Conservation (phyloP, 2,113 vertebrate genomes). For the Cochlearius cochlearius region DNA sequence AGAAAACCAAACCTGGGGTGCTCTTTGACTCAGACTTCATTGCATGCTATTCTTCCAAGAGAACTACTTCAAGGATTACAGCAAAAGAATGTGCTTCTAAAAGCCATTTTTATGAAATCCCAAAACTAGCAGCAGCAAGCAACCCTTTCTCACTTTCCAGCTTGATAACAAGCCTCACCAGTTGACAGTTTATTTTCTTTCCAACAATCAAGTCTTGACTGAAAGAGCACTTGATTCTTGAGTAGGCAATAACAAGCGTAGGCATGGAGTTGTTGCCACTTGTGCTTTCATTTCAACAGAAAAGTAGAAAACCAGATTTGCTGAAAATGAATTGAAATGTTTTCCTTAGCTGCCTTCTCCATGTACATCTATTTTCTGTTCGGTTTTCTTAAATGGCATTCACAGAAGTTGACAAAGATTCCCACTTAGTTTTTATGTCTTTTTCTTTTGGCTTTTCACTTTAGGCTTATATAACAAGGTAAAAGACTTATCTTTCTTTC, state of each 20-base stretch:
- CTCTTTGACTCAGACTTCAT: neutral
- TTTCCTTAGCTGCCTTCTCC: slow-evolving; percentile 22
- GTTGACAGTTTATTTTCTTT: slow-evolving; percentile 64
- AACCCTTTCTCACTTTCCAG: slow-evolving; percentile 43
- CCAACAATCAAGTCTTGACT: slow-evolving; percentile 55
- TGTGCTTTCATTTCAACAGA: slow-evolving; percentile 54
- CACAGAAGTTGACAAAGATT: slow-evolving; percentile 33
- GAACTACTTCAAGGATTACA: neutral
- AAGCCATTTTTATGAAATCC: slow-evolving; percentile 10
- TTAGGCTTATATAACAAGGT: neutral
- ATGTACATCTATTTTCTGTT: slow-evolving; percentile 35
- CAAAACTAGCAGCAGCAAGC: slow-evolving; percentile 19
- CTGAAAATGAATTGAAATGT: slow-evolving; percentile 46
- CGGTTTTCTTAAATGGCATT: neutral
- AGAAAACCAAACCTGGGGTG: neutral
- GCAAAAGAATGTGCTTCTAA: neutral
- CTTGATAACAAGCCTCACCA: slow-evolving; percentile 39
- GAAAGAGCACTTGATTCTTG: slow-evolving; percentile 57
- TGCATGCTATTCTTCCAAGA: neutral
- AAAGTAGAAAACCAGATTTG: slow-evolving; percentile 51
- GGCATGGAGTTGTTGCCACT: slow-evolving; percentile 57
- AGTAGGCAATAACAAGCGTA: slow-evolving; percentile 65
- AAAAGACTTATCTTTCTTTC: neutral
- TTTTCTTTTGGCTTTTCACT: neutral
- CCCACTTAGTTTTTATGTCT: neutral